phyloP scores from a whole-genome alignment of 2,797 vertebrate species.

The Hoplostethus mediterraneus region DNA sequence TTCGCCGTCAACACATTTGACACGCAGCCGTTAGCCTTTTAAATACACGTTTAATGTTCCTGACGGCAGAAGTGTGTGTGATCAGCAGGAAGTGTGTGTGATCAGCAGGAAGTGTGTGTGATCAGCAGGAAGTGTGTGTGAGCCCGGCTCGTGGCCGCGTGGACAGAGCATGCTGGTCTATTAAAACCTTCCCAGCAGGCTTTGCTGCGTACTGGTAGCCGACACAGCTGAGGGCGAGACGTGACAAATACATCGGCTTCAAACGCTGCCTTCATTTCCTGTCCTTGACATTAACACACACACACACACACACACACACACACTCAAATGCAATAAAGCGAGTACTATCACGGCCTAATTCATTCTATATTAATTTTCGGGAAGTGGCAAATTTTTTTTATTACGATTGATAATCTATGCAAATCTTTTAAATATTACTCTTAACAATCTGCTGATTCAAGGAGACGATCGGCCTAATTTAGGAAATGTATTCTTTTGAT shows the following conservation, averaged over 20 bases:
- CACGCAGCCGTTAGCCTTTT: conserved; percentile 34
- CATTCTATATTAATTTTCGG: conserved; percentile 79
- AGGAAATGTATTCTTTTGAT: conserved; percentile 81
- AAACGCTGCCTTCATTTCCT: conserved; percentile 78
- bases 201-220: conserved; percentile 44
- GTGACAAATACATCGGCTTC: conserved; percentile 71
- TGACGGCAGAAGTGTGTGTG: conserved; percentile 61
- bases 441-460: conserved; percentile 76
- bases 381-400: conserved; percentile 75
- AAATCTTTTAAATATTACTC: conserved; percentile 81
- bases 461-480: conserved; percentile 77
- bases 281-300: conserved; percentile 63
- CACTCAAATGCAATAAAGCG: conserved; percentile 67
- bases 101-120: conserved; percentile 64
- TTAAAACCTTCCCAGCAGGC: conserved; percentile 51
- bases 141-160: conserved; percentile 27
- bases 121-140: conserved; percentile 52
- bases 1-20: conserved; percentile 47
- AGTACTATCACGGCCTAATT: conserved; percentile 74
- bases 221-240: conserved; percentile 59
- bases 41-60: conserved; percentile 57
- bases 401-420: conserved; percentile 81
- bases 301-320: conserved; percentile 37
- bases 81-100: conserved; percentile 52
- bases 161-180: conserved; percentile 31